Evolutionary conservation across 2,797 vertebrate genomes (phyloP).

Genomic region (Remorina albescens): DNA sequence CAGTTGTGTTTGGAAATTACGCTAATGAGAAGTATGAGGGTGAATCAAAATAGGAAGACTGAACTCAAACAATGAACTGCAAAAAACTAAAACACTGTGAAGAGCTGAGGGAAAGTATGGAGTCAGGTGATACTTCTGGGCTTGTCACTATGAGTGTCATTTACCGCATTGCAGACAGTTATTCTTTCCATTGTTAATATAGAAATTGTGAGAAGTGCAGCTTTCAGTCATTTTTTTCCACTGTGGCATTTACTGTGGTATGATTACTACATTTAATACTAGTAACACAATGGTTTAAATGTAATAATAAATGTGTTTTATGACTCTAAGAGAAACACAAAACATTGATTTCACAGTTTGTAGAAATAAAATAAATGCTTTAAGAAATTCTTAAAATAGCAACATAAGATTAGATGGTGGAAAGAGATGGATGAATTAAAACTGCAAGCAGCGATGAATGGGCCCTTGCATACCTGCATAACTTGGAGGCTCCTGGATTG

Average conservation of each 20-base stretch:
- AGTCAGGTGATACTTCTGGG: background rate
- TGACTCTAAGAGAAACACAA: background rate
- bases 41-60: background rate
- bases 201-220: background rate
- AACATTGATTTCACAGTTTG: background rate
- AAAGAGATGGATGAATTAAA: background rate
- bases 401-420: background rate
- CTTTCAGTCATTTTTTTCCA: background rate
- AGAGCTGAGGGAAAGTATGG: background rate
- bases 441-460: too few relatives aligned
- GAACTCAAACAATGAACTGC: background rate
- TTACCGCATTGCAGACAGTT: background rate
- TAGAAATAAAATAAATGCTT: background rate
- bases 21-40: background rate
- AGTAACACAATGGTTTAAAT: background rate
- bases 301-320: background rate
- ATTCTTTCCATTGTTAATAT: background rate
- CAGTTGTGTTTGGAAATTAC: background rate
- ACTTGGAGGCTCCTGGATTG: too few relatives aligned
- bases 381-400: background rate
- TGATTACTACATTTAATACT: too few relatives aligned
- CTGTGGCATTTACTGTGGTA: background rate
- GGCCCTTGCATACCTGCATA: too few relatives aligned
- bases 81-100: background rate
- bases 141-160: too few relatives aligned